Conservation (phyloP, 1,140 invertebrate species). For the Pseudomyrmex dendroicus region DNA sequence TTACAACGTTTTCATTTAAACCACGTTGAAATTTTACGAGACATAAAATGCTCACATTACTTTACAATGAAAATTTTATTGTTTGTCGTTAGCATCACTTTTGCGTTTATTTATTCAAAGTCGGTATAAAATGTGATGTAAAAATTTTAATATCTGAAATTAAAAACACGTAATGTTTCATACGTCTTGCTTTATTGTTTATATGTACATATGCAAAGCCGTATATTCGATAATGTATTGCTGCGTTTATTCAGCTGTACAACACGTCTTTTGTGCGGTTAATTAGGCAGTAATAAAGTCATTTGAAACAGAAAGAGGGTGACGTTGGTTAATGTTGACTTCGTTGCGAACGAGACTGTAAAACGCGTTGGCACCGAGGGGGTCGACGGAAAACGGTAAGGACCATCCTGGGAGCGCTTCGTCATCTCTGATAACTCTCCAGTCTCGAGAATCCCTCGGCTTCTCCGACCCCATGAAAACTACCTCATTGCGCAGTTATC, state of each 20-base stretch:
- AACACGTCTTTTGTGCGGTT: slow-evolving; percentile 11
- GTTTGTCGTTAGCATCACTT: neutral
- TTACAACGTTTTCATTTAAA: too few relatives aligned
- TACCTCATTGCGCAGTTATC: slow-evolving; percentile 65
- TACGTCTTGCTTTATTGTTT: neutral
- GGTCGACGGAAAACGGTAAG: slow-evolving; percentile 75
- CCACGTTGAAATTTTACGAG: neutral
- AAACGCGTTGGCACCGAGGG: slow-evolving; percentile 15
- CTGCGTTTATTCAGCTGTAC: neutral
- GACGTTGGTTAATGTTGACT: slow-evolving; percentile 52
- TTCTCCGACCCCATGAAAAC: slow-evolving; percentile 57
- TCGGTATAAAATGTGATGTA: neutral
- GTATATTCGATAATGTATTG: neutral
- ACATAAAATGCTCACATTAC: neutral
- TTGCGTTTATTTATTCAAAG: neutral
- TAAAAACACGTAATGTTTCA: neutral
- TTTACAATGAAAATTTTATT: neutral
- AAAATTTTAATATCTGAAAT: neutral
- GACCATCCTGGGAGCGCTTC: slow-evolving; percentile 78
- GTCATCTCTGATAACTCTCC: slow-evolving; percentile 81
- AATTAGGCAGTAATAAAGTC: slow-evolving; percentile 44
- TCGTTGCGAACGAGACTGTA: slow-evolving; percentile 52
- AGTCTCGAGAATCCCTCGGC: slow-evolving; percentile 62
- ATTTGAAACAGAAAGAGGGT: slow-evolving; percentile 30
- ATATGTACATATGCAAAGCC: neutral